Evolutionary conservation across 2,113 vertebrate genomes (phyloP).

Genomic region (Lepus americanus): DNA sequence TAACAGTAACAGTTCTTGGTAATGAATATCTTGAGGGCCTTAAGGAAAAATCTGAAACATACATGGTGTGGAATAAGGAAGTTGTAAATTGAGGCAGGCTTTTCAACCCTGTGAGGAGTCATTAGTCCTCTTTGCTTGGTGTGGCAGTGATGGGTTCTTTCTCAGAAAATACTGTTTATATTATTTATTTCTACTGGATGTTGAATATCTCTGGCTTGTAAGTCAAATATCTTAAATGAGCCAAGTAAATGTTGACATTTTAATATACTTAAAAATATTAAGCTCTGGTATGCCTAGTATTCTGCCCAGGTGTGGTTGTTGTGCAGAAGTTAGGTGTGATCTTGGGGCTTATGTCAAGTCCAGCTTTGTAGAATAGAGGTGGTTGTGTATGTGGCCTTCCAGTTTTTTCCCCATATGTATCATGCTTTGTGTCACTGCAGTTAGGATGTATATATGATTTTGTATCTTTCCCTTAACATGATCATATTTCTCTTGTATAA

Average conservation of each 20-base stretch:
- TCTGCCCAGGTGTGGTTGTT: background rate
- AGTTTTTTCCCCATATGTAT: background rate
- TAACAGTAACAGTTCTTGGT: slow-evolving; percentile 22
- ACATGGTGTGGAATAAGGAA: slow-evolving; percentile 15
- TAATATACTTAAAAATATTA: slow-evolving; percentile 55
- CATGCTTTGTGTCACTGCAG: slow-evolving; percentile 32
- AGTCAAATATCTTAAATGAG: slow-evolving; percentile 28
- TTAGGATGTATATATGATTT: slow-evolving; percentile 24
- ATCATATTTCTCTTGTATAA: slow-evolving; percentile 34
- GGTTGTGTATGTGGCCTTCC: background rate
- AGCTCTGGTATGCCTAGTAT: background rate
- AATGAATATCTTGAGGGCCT: slow-evolving; percentile 15
- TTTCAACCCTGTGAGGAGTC: background rate
- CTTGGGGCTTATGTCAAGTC: background rate
- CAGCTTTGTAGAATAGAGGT: no score
- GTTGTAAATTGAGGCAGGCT: slow-evolving; percentile 34
- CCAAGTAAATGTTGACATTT: slow-evolving; percentile 41
- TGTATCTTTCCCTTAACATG: slow-evolving; percentile 34
- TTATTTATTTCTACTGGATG: slow-evolving; percentile 33
- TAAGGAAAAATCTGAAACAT: slow-evolving; percentile 47
- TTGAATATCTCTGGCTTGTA: slow-evolving; percentile 45
- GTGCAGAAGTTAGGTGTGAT: background rate
- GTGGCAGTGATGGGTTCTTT: background rate
- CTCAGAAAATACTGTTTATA: slow-evolving; percentile 54
- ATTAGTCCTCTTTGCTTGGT: background rate